A percentile compares a stretch with the other conserved stretches of the same genome.
These are phyloP conservation scores for Chouioia cunea DNA, from an alignment of 2,888 invertebrate species.

Conservation along the genomic window DNA sequence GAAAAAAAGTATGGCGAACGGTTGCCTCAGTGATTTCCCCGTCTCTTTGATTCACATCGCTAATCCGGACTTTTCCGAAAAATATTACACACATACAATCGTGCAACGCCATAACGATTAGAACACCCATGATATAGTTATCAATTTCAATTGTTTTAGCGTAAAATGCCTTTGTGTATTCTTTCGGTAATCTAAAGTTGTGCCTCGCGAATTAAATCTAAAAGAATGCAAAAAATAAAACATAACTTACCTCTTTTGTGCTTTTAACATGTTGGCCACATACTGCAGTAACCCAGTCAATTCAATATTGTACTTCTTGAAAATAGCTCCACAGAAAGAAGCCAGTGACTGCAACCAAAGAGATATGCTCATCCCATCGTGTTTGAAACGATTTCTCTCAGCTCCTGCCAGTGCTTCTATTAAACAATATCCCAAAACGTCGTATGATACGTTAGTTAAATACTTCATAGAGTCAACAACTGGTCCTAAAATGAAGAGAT, in stretches of 20 bases:
- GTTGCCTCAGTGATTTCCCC: slow-evolving; percentile 25
- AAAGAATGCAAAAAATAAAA: background rate
- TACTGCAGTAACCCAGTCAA: slow-evolving; percentile 95
- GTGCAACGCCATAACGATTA: background rate
- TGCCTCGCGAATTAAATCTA: too few species aligned
- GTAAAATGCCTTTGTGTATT: too few species aligned
- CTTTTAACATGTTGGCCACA: slow-evolving; percentile 96
- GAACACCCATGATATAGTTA: background rate
- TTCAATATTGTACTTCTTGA: slow-evolving; percentile 97
- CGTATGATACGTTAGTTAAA: slow-evolving; percentile 93
- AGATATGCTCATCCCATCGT: slow-evolving; percentile 92
- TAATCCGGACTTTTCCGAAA: slow-evolving; percentile 43
- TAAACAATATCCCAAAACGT: slow-evolving; percentile 94
- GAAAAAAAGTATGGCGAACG: slow-evolving; percentile 29
- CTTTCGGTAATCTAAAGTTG: too few species aligned
- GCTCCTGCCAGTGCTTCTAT: slow-evolving; percentile 91
- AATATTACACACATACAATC: slow-evolving; percentile 14
- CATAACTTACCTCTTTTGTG: slow-evolving; percentile 84
- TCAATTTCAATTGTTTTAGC: background rate
- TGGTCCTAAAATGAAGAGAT: slow-evolving; percentile 70
- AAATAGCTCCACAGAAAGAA: slow-evolving; percentile 95
- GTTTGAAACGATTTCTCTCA: slow-evolving; percentile 82
- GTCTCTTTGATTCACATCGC: slow-evolving; percentile 42
- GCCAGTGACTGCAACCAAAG: slow-evolving; percentile 95
- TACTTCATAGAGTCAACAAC: slow-evolving; percentile 98